Evolutionary conservation across 2,113 vertebrate species (phyloP), one percentile per base, ranked within the genome.

Genomic region (Amazona vittata): DNA sequence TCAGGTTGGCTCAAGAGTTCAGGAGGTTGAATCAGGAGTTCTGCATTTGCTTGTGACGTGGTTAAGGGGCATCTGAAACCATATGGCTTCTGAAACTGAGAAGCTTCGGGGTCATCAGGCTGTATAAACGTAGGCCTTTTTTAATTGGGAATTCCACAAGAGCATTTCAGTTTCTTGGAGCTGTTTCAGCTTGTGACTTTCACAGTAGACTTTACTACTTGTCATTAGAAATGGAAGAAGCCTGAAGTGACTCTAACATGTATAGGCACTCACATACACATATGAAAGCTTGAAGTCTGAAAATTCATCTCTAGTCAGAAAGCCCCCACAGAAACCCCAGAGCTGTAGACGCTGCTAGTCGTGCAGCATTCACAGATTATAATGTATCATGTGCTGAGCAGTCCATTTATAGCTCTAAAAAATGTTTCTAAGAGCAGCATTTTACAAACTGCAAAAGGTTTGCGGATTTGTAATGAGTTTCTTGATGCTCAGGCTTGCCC

Each of bases 321-420:
- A 75, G 24, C n/a, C 57, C 60, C 3, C n/a, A 9, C 46, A 50
- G 64, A 52, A 67, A 95, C 60, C 76, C 53, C 79, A 76, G 89
- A 94, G 65, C 49, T 28, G 5, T 5, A 88, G 94, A 77, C 25
- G 39, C 83, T 94, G 96, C 85, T 83, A 60, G 91, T 91, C 68
- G 73, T 92, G 29, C 69, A 67, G 43, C 75, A 92, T 90, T 94
- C 43, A 12, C 59, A 57, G 63, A 77, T 55, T 83, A 33, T 89
- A 82, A 93, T 97, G 96, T 93, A 85, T 85, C 57, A 75, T 41
- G 43, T n/a, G 24, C 28, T 57, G 59, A 71, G 44, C 84, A 78
- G 85, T 81, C 60, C 97, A 22, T 95, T 91, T 94, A 91, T 91
- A 86, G 89, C 59, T 93, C 31, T 86, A 83, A 70, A 86, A 11